phyloP scores from a whole-genome alignment of 2,113 vertebrate species.

The Azemiops feae region DNA sequence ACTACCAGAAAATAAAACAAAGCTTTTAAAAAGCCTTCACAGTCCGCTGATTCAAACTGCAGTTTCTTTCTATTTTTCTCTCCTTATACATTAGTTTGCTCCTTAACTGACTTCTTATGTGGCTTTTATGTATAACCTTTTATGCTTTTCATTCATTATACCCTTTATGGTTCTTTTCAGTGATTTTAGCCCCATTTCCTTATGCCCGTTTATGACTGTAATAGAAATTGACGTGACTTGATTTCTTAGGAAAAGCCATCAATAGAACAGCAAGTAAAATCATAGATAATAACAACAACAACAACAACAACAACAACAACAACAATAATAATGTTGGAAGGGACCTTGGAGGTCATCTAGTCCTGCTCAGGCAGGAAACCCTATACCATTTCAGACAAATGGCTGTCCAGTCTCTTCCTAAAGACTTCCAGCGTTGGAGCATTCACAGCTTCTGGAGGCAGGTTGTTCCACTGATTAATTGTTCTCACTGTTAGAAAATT shows the following conservation, averaged over 20 bases:
- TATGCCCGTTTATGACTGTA: not conserved
- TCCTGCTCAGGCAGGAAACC: too few species aligned
- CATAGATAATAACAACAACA: not conserved
- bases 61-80: not conserved
- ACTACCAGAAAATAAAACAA: not conserved
- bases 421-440: too few species aligned
- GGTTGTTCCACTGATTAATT: too few species aligned
- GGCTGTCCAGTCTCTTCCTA: too few species aligned
- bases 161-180: too few species aligned
- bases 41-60: not conserved
- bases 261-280: accelerated
- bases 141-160: not conserved
- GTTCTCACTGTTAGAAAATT: too few species aligned
- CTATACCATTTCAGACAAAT: too few species aligned
- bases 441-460: too few species aligned
- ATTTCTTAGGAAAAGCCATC: not conserved
- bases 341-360: too few species aligned
- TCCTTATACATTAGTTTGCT: not conserved
- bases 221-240: not conserved
- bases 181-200: not conserved
- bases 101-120: not conserved
- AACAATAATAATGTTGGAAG: too few species aligned
- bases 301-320: too few species aligned
- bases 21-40: not conserved
- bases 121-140: not conserved